phyloP scores from a whole-genome alignment of 2,113 vertebrate genomes.

The Aptenodytes forsteri region DNA sequence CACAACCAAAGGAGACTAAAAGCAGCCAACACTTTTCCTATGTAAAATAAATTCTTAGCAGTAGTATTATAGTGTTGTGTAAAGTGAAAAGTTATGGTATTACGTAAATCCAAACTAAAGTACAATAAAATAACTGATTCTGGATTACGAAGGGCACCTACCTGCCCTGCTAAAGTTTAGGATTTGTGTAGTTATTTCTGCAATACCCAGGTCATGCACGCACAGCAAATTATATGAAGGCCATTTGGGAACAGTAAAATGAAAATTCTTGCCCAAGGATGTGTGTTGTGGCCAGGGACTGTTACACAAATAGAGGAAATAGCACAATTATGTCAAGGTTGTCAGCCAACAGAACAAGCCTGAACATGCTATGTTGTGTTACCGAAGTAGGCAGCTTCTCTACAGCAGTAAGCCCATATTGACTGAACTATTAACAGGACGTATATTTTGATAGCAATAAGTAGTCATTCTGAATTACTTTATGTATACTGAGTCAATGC shows the following conservation, averaged over 20 bases:
- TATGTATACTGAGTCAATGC: background rate
- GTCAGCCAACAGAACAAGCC: conserved; percentile 35
- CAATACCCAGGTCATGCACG: background rate
- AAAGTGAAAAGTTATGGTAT: background rate
- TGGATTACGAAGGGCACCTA: background rate
- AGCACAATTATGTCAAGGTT: conserved; percentile 32
- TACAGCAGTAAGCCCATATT: background rate
- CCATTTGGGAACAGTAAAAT: background rate
- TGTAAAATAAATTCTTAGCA: background rate
- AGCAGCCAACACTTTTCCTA: background rate
- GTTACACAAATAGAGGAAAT: conserved; percentile 45
- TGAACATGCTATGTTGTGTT: background rate
- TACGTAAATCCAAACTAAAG: background rate
- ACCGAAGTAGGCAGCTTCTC: background rate
- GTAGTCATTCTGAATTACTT: background rate
- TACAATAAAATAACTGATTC: background rate
- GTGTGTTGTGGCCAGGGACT: background rate
- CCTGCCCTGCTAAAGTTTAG: background rate
- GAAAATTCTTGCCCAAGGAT: conserved; percentile 27
- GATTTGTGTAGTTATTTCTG: background rate
- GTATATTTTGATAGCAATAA: background rate
- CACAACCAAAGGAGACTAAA: background rate
- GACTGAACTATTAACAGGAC: background rate
- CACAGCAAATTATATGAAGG: background rate
- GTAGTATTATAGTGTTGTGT: background rate